phyloP scores from a whole-genome alignment of 2,797 vertebrate species.

The Aeoliscus strigatus region DNA sequence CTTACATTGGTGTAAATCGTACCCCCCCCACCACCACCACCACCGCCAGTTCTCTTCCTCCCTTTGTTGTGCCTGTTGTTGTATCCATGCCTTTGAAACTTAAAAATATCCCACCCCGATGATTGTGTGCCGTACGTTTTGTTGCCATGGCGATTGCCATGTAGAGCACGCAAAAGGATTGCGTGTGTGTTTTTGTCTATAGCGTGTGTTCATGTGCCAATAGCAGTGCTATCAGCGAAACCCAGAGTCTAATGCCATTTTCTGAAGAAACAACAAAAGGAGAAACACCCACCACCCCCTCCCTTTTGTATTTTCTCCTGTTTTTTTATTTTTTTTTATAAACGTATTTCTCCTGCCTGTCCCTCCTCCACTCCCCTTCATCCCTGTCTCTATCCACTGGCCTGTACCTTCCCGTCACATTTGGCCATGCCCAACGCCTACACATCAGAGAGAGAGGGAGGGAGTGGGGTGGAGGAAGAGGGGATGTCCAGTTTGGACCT shows the following conservation, averaged over 20 bases:
- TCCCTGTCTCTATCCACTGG: conserved; percentile 23
- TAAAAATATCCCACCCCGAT: conserved; percentile 71
- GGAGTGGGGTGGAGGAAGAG: conserved; percentile 5
- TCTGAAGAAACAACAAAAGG: conserved; percentile 54
- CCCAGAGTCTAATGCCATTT: conserved; percentile 62
- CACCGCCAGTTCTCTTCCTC: conserved; percentile 52
- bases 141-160: conserved; percentile 76
- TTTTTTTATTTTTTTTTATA: conserved; percentile 28
- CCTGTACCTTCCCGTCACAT: no score
- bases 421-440: no score
- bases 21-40: conserved; percentile 21
- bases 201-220: conserved; percentile 57
- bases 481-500: no score
- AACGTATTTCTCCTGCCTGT: conserved; percentile 33
- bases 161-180: conserved; percentile 45
- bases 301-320: conserved; percentile 30
- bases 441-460: not conserved
- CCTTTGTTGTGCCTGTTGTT: conserved; percentile 61
- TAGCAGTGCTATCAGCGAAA: conserved; percentile 58
- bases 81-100: conserved; percentile 72
- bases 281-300: conserved; percentile 40
- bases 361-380: conserved; percentile 16
- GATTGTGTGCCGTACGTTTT: conserved; percentile 71
- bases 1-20: conserved; percentile 57
- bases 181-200: conserved; percentile 26